Evolutionary conservation across 2,113 vertebrate genomes (phyloP), one percentile per base, ranked within the genome.

Genomic region (Eidolon helvum): DNA sequence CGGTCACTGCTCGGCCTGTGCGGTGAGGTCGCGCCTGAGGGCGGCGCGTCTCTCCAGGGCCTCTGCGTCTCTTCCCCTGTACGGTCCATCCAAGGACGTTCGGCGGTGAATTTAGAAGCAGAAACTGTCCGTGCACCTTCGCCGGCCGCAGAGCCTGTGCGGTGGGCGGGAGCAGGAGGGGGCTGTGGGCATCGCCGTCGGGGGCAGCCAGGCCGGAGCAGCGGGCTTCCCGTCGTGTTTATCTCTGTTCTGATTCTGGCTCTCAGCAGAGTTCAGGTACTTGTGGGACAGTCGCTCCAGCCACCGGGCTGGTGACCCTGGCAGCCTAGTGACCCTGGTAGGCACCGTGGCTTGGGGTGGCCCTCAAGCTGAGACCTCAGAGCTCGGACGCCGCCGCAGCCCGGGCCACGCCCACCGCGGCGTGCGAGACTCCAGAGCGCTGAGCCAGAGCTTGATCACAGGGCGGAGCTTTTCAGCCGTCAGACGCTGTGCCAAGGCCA

Each of bases 81-180:
- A 48, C 30, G 0, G 9, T 18, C 30, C 9, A 9, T 7, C 26
- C 24, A 9, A 19, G 57, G n/a, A 22, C 9, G 0, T 30, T 21
- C 1, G 2, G 0, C 0, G 2, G 33, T 7, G 30, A 26, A 14
- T 59, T n/a, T 4, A 83, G 68, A 65, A 66, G 72, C 40, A 10
- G 21, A 68, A 35, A 0, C 2, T 0, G 3, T 1, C 35, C 1
- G 0, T 0, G 0, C 5, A 26, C 26, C 6, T 33, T 18, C 2
- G 3, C 11, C 0, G 8, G 38, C 21, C 5, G 0, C 9, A 6
- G 61, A 2, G 74, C 28, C 11, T 4, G 24, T 2, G 33, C 48
- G 43, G 10, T 22, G 18, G 33, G n/a, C 9, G 1, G 66, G 66
- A 40, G 35, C 50, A 24, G 85, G 30, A 8, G 9, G 4, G 2